Evolutionary conservation across 1,140 invertebrate genomes (phyloP).

Genomic region (Zaprionus vittiger): DNA sequence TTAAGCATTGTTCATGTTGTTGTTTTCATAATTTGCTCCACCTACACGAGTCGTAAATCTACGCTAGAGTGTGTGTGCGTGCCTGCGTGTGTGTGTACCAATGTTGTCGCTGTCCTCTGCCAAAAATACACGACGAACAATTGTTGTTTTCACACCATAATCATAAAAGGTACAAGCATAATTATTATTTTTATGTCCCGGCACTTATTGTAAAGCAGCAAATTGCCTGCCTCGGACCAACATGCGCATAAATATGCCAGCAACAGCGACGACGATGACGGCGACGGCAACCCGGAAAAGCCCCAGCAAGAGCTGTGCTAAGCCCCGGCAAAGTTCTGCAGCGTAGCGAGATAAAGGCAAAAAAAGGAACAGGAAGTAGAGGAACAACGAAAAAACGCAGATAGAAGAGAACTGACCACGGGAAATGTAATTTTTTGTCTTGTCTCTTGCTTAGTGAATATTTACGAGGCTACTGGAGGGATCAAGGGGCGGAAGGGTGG

Average conservation of each 20-base stretch:
- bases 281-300: conserved; percentile 10
- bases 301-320: conserved; percentile 10
- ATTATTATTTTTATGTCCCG: conserved; percentile 83
- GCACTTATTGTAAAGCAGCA: conserved; percentile 81
- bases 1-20: conserved; percentile 38
- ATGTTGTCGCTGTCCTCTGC: conserved; percentile 51
- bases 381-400: not conserved
- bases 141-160: conserved; percentile 83
- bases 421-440: conserved; percentile 71
- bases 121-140: conserved; percentile 52
- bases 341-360: not conserved
- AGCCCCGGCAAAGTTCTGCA: not conserved
- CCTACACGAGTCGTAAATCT: conserved; percentile 75
- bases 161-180: conserved; percentile 82
- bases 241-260: conserved; percentile 63
- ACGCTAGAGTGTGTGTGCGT: conserved; percentile 43
- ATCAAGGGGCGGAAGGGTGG: not conserved
- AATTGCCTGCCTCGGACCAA: conserved; percentile 72
- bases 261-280: not conserved
- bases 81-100: conserved; percentile 9
- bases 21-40: conserved; percentile 81
- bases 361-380: not conserved
- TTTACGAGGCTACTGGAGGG: conserved; percentile 52
- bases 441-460: conserved; percentile 73
- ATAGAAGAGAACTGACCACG: conserved; percentile 35